Conservation (phyloP, 2,113 vertebrate species). For the Clinocottus analis region DNA sequence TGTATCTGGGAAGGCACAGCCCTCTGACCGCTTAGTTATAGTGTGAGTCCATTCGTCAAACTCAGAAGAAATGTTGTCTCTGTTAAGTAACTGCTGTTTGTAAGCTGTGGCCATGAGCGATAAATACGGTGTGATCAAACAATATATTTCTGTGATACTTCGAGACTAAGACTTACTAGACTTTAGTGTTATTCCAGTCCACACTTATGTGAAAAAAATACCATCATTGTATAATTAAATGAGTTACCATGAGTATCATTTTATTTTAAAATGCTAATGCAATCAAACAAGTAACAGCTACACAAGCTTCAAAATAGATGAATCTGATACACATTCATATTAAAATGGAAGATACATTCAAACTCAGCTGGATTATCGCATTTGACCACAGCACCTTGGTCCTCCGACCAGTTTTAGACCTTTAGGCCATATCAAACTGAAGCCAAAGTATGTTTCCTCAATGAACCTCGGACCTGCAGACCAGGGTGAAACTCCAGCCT, state of each 20-base stretch:
- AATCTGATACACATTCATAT: not conserved
- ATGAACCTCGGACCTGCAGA: constrained; percentile 20
- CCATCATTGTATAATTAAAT: not conserved
- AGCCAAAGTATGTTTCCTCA: not conserved
- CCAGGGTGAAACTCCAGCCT: constrained; percentile 68
- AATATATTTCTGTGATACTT: not conserved
- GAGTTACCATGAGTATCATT: not conserved
- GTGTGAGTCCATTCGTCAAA: not conserved
- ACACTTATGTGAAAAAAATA: not conserved
- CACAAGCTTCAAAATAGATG: not conserved
- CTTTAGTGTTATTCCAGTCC: not conserved
- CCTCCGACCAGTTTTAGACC: constrained; percentile 46
- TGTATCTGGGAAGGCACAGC: not conserved
- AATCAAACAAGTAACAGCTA: not conserved
- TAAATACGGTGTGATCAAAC: not conserved
- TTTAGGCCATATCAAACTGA: constrained; percentile 31
- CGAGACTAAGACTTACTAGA: too few relatives aligned
- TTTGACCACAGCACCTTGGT: constrained; percentile 34
- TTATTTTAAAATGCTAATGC: not conserved
- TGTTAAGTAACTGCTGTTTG: not conserved
- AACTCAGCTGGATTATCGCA: constrained; percentile 11
- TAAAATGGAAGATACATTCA: not conserved
- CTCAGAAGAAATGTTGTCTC: not conserved
- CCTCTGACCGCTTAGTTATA: not conserved
- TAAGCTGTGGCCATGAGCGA: not conserved